phyloP scores from a whole-genome alignment of 2,888 invertebrate species.

The Drosophila formosana region DNA sequence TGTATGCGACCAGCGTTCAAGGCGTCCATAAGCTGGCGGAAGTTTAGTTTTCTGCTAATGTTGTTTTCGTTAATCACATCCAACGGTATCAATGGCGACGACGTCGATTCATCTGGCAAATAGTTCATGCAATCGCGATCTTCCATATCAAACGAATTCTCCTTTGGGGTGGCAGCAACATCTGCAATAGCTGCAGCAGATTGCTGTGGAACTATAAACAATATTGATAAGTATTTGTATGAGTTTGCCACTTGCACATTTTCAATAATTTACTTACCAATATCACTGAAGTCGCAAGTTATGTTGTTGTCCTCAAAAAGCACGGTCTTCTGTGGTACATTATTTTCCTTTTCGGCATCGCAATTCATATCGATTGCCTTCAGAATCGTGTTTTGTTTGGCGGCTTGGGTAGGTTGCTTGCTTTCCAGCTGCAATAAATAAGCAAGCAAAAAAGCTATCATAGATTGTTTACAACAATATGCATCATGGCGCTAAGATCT shows the following conservation, averaged over 20 bases:
- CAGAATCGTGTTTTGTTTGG: constrained; percentile 2
- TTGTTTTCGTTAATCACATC: constrained; percentile 57
- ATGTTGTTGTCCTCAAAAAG: constrained; percentile 40
- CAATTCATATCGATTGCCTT: constrained; percentile 24
- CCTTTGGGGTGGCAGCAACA: background rate
- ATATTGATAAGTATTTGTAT: background rate
- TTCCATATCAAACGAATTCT: constrained; percentile 18
- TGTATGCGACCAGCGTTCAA: constrained; percentile 73
- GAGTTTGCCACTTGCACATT: background rate
- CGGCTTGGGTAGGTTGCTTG: background rate
- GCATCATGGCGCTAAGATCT: too few relatives aligned
- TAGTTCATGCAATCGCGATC: constrained; percentile 32
- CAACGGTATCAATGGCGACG: constrained; percentile 65
- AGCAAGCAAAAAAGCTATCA: background rate
- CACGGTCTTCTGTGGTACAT: constrained; percentile 26
- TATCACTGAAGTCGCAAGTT: constrained; percentile 41
- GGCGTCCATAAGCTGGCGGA: constrained; percentile 74
- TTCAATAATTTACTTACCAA: constrained; percentile 26
- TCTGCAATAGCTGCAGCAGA: background rate
- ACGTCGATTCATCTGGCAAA: constrained; percentile 38
- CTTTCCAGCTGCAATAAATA: constrained; percentile 16
- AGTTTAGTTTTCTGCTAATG: constrained; percentile 59
- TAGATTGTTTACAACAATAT: too few relatives aligned
- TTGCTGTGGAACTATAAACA: constrained; percentile 25
- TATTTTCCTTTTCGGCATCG: background rate